phyloP scores from a whole-genome alignment of 2,888 invertebrate genomes.

The Anodontia alba region DNA sequence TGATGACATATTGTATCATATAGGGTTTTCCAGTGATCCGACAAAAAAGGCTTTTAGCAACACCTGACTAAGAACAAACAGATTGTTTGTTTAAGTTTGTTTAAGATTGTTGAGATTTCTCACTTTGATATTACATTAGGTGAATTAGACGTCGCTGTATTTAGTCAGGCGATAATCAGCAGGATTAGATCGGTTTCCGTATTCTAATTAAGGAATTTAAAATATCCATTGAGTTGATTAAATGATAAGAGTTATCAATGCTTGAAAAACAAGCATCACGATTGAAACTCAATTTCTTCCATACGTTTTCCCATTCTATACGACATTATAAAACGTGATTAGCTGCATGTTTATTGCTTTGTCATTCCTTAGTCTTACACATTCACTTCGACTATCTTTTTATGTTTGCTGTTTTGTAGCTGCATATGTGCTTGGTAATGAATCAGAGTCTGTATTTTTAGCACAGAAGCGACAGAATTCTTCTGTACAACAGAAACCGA shows the following conservation, averaged over 20 bases:
- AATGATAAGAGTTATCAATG: not conserved
- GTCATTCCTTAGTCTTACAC: too few relatives aligned
- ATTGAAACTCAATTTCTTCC: not conserved
- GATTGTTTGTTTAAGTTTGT: not conserved
- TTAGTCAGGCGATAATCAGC: slow-evolving; percentile 4
- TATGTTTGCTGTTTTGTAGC: too few relatives aligned
- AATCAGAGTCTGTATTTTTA: too few relatives aligned
- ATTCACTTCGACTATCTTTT: too few relatives aligned
- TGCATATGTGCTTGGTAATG: too few relatives aligned
- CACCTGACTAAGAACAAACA: slow-evolving; percentile 14
- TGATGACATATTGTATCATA: too few relatives aligned
- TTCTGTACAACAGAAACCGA: too few relatives aligned
- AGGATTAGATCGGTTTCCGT: slow-evolving; percentile 2
- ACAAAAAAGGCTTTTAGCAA: not conserved
- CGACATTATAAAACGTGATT: too few relatives aligned
- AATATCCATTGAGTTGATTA: slow-evolving; percentile 14
- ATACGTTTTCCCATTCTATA: too few relatives aligned
- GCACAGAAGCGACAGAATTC: too few relatives aligned
- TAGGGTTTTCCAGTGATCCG: too few relatives aligned
- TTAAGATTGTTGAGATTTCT: not conserved
- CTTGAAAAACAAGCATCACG: not conserved
- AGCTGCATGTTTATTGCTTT: too few relatives aligned
- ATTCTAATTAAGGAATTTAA: slow-evolving; percentile 18
- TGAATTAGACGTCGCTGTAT: not conserved
- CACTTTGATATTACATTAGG: not conserved